Percentiles rank a stretch among this genome's conserved stretches.
Evolutionary conservation across 2,797 vertebrate species (phyloP).

Genomic region (Anas capensis): DNA sequence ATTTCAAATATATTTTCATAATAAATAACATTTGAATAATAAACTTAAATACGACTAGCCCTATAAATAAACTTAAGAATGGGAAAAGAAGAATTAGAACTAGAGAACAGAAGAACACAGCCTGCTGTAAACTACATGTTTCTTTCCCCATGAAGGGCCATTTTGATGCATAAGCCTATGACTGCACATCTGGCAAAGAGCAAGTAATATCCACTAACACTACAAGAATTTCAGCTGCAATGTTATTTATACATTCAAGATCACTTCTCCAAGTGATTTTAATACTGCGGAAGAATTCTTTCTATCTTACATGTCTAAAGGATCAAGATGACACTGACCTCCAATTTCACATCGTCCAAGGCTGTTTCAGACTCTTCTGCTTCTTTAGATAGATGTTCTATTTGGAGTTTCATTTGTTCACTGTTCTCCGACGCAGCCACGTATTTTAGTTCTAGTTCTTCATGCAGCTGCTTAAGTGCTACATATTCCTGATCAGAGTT

Average conservation of each 20-base stretch:
- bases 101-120: not conserved
- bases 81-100: not conserved
- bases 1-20: not conserved
- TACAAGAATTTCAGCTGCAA: not conserved
- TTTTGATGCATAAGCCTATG: not conserved
- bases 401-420: constrained; percentile 62
- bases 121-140: not conserved
- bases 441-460: constrained; percentile 59
- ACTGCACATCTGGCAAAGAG: not conserved
- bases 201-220: not conserved
- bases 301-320: not conserved
- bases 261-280: not conserved
- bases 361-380: constrained; percentile 47
- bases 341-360: constrained; percentile 65
- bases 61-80: not conserved
- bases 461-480: constrained; percentile 47
- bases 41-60: not conserved
- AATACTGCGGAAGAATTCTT: not conserved
- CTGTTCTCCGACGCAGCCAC: constrained; percentile 49
- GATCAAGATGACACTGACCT: constrained; percentile 68
- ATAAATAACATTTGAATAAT: not conserved
- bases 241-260: not conserved
- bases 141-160: not conserved
- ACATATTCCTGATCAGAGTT: constrained; percentile 39
- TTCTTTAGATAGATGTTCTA: constrained; percentile 64